These are phyloP conservation scores for Tichodroma muraria DNA, from an alignment of 2,113 vertebrate species.

Conservation along the genomic window DNA sequence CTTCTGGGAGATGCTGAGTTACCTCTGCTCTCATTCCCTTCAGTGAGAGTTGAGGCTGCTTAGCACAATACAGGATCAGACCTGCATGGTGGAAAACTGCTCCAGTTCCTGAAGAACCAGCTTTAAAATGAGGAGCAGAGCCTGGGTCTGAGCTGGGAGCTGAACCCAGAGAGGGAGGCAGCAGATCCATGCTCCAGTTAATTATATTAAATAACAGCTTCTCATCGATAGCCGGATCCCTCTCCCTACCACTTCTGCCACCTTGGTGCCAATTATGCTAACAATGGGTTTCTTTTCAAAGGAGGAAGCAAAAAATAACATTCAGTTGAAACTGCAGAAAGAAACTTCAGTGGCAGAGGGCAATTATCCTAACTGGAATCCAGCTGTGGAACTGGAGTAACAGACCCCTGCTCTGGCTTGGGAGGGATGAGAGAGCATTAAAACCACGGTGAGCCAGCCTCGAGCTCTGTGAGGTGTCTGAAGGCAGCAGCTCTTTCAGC, in stretches of 20 bases:
- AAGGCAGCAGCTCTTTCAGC: background rate
- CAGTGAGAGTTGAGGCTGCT: background rate
- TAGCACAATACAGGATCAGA: slow-evolving; percentile 17
- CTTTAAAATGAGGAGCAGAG: background rate
- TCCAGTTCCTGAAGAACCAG: slow-evolving; percentile 33
- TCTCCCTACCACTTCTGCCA: background rate
- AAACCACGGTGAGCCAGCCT: accelerated
- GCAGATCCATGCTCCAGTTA: background rate
- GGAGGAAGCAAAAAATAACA: slow-evolving; percentile 4
- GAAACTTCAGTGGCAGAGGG: slow-evolving; percentile 18
- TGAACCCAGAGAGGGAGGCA: background rate
- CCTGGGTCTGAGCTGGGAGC: slow-evolving; percentile 1
- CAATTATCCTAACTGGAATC: background rate
- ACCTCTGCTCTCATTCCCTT: background rate
- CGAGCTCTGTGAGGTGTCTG: background rate
- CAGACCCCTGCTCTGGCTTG: background rate
- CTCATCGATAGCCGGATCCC: background rate
- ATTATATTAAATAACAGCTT: slow-evolving; percentile 37
- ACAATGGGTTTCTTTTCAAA: slow-evolving; percentile 20
- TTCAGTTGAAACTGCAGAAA: slow-evolving; percentile 27
- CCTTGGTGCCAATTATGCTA: slow-evolving; percentile 39
- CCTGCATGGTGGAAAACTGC: background rate
- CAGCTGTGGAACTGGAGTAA: background rate
- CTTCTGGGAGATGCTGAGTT: background rate
- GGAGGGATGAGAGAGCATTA: background rate